These are phyloP conservation scores for Telmatochromis sp. DNA, from an alignment of 2,113 vertebrate species.

Conservation along the genomic window DNA sequence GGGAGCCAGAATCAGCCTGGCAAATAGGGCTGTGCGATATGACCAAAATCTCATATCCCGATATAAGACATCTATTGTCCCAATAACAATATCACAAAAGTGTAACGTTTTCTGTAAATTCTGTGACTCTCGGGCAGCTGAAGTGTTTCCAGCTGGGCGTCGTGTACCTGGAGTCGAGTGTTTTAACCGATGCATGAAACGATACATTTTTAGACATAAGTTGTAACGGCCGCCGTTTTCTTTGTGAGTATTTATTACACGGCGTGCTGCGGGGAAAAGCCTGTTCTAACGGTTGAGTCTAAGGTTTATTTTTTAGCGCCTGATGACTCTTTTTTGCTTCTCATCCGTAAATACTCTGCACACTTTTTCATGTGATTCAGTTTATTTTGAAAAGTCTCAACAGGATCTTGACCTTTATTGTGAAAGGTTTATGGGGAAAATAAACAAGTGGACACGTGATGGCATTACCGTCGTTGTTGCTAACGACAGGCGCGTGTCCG, in stretches of 20 bases:
- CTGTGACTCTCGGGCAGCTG: not conserved
- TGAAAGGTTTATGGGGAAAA: not conserved
- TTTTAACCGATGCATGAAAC: not conserved
- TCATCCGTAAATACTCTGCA: not conserved
- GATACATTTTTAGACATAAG: rapidly evolving
- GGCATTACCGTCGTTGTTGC: not conserved
- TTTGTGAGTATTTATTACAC: not conserved
- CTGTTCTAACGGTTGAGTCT: not conserved
- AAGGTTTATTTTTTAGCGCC: not conserved
- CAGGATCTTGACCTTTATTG: not conserved
- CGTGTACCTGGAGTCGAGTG: not conserved
- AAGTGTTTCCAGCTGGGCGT: not conserved
- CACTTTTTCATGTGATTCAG: not conserved
- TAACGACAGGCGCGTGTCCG: not conserved
- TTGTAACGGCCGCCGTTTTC: not conserved
- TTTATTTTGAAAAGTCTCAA: not conserved
- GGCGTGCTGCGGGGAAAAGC: not conserved
- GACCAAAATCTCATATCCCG: not conserved
- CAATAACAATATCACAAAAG: not conserved
- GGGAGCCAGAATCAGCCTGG: not conserved
- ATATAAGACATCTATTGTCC: not conserved
- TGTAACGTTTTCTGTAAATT: not conserved
- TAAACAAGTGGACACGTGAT: not conserved
- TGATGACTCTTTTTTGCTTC: not conserved
- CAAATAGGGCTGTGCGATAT: not conserved